Conservation (phyloP, 1,140 invertebrate genomes). For the Leptinotarsa undecemlineata region DNA sequence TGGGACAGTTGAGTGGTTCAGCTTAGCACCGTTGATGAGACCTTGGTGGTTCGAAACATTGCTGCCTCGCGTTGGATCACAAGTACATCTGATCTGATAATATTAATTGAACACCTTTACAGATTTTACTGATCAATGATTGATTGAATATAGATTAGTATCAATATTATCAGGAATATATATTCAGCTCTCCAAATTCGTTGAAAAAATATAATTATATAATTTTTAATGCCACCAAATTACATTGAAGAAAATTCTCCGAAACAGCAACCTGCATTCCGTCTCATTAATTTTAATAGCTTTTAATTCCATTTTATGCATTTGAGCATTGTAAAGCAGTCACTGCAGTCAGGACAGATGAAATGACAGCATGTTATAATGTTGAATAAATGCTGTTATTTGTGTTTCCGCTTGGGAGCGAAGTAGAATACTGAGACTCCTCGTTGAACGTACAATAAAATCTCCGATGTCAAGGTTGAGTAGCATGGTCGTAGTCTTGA, state of each 20-base stretch:
- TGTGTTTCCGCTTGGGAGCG: constrained; percentile 11
- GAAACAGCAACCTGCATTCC: not conserved
- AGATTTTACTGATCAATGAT: too few relatives aligned
- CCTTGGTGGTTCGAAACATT: too few relatives aligned
- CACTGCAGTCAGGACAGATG: not conserved
- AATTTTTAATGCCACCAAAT: not conserved
- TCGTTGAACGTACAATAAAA: constrained; percentile 16
- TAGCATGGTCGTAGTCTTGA: constrained; percentile 2
- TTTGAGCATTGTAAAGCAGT: constrained; percentile 17
- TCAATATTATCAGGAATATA: too few relatives aligned
- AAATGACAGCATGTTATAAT: constrained; percentile 19
- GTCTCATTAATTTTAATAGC: constrained; percentile 18
- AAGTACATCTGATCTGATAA: too few relatives aligned
- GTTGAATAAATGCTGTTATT: constrained; percentile 21
- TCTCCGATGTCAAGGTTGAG: constrained; percentile 15
- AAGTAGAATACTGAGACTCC: constrained; percentile 9
- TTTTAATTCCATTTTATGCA: constrained; percentile 18
- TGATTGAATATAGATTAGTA: too few relatives aligned
- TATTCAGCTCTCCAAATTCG: too few relatives aligned
- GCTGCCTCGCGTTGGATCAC: too few relatives aligned
- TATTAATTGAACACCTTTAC: too few relatives aligned
- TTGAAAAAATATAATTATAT: not conserved
- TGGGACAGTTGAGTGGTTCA: too few relatives aligned
- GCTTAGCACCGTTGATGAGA: too few relatives aligned
- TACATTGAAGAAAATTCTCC: not conserved